Base-by-base conservation (phyloP, 2,797 vertebrate genomes). In the Octomys mimax region DNA sequence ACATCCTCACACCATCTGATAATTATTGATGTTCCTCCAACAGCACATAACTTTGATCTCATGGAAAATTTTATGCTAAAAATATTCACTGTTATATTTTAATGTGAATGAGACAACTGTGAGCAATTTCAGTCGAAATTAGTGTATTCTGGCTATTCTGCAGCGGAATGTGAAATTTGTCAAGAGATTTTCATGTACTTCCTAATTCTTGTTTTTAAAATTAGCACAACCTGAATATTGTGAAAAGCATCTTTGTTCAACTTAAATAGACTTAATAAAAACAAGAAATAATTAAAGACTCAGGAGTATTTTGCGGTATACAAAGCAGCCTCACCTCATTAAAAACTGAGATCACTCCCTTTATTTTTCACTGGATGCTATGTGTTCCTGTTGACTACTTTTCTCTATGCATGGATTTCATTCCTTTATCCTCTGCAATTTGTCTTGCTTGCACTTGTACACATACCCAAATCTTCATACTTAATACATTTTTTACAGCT, bases 401-500 rank as follows among this genome's bases (percentile, higher is more conserved):
- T 62, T 87, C 61, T 95, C 28, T 64, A 9, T 5, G 2, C 77
- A 78, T 84, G n/a, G 42, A 71, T 85, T 78, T 81, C n/a, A 81
- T 71, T 86, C 33, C 49, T 92, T 93, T 70, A 79, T 88, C 94
- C 52, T 91, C 46, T 83, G 39, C 6, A 62, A 54, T 92, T 91
- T 84, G 18, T 85, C 91, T 95, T 89, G 39, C 70, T 94, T 94
- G 79, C 52, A 91, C 95, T 42, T 95, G 21, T 92, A 71, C 33
- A 95, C 9, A 84, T 36, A 79, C 13, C 21, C 19, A 10, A 33
- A 39, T 24, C 2, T 61, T 19, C 6, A 54, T 33, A 78, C 49
- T 94, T 88, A 86, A 66, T 78, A 39, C 14, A n/a, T 92, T 94
- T 96, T 92, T 94, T 96, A 81, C 70, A 84, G 71, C 52, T 91